These are phyloP conservation scores for Syngnathus typhle DNA, from an alignment of 2,113 vertebrate species.

Conservation along the genomic window DNA sequence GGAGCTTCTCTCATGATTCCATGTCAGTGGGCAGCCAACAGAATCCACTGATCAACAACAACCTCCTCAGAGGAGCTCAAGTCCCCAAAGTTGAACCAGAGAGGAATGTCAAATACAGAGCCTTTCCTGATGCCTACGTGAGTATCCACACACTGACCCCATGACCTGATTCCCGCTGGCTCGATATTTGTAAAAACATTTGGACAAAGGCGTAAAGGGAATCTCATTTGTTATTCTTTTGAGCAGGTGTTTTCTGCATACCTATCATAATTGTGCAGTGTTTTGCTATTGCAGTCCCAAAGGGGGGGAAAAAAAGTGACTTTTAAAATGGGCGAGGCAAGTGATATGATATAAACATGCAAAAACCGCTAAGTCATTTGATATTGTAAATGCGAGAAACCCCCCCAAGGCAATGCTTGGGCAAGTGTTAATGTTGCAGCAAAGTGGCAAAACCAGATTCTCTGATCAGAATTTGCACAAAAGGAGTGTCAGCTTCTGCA, in stretches of 20 bases:
- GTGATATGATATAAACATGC: neutral
- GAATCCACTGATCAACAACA: constrained; percentile 33
- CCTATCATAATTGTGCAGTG: neutral
- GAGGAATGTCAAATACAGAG: constrained; percentile 52
- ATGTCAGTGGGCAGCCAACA: constrained; percentile 14
- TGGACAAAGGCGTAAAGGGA: neutral
- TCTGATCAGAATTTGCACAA: neutral
- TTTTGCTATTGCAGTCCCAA: neutral
- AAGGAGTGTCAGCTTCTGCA: neutral
- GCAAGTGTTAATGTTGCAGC: neutral
- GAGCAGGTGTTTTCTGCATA: neutral
- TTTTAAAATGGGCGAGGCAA: neutral
- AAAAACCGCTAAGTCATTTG: too few species aligned
- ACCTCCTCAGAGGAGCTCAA: constrained; percentile 3
- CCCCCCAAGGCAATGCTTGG: neutral
- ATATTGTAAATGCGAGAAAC: neutral
- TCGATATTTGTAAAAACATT: too few species aligned
- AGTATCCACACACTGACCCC: constrained; percentile 49
- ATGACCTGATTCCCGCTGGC: neutral
- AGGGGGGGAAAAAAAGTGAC: neutral
- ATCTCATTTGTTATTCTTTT: neutral
- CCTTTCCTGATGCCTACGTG: constrained; percentile 72
- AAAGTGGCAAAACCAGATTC: neutral
- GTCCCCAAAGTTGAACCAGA: constrained; percentile 41
- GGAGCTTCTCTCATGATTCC: constrained; percentile 48